Evolutionary conservation across 2,888 invertebrate genomes (phyloP).

Genomic region (Actias luna): DNA sequence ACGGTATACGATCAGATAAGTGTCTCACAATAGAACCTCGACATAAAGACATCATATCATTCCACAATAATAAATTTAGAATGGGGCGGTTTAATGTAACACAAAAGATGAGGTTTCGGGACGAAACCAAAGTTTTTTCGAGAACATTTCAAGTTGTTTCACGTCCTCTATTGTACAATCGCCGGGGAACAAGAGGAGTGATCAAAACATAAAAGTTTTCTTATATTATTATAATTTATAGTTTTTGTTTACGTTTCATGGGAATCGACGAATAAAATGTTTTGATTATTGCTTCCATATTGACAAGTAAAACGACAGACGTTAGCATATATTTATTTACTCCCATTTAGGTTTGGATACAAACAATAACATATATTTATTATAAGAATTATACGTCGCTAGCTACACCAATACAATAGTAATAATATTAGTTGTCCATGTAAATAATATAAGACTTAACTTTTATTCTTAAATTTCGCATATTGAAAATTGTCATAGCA

Average conservation of each 20-base stretch:
- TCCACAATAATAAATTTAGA: constrained; percentile 75
- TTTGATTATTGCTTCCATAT: constrained; percentile 5
- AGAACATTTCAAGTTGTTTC: constrained; percentile 48
- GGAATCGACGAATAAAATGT: constrained; percentile 11
- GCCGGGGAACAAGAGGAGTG: constrained; percentile 75
- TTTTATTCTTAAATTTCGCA: too few species aligned
- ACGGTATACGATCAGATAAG: constrained; percentile 76
- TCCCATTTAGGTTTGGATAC: too few species aligned
- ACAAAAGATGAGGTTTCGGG: constrained; percentile 71
- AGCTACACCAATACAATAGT: too few species aligned
- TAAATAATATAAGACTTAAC: too few species aligned
- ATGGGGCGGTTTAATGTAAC: constrained; percentile 72
- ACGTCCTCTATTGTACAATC: constrained; percentile 62
- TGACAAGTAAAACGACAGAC: neutral
- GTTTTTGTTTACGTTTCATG: constrained; percentile 37
- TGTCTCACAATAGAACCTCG: constrained; percentile 68
- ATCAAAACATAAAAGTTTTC: constrained; percentile 66
- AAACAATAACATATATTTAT: too few species aligned
- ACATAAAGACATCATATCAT: constrained; percentile 81
- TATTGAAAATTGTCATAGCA: too few species aligned
- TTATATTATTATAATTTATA: constrained; percentile 46
- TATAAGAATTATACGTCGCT: too few species aligned
- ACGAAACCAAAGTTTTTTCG: constrained; percentile 62
- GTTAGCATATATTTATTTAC: too few species aligned
- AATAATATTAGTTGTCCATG: too few species aligned